Conservation (phyloP, 2,888 invertebrate genomes). For the Nymphalis urticae region DNA sequence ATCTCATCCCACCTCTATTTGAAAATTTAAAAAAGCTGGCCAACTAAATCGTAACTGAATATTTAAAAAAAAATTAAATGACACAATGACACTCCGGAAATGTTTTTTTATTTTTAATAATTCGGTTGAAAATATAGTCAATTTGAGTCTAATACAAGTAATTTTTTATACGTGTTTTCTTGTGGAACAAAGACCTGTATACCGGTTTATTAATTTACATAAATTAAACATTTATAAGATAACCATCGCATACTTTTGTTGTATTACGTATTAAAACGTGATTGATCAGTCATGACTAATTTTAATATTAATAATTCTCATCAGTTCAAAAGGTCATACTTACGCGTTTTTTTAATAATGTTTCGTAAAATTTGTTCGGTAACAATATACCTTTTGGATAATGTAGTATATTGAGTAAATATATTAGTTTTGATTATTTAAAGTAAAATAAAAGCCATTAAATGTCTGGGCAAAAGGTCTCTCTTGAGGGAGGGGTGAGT, state of each 20-base stretch:
- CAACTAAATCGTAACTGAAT: too few species aligned
- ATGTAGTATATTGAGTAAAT: not conserved
- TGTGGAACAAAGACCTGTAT: constrained; percentile 19
- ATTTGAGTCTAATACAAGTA: not conserved
- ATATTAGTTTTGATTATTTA: not conserved
- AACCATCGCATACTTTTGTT: constrained; percentile 19
- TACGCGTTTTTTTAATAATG: not conserved
- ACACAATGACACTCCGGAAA: too few species aligned
- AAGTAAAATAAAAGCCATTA: not conserved
- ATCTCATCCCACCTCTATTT: not conserved
- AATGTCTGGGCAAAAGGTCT: too few species aligned
- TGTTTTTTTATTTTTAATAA: too few species aligned
- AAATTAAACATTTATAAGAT: constrained; percentile 27
- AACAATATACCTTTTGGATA: not conserved
- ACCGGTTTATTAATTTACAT: constrained; percentile 19
- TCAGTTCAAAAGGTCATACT: constrained; percentile 7
- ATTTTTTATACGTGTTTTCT: not conserved
- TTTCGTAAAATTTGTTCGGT: constrained; percentile 19
- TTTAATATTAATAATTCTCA: constrained; percentile 10
- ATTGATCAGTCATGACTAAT: constrained; percentile 14
- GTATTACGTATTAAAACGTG: constrained; percentile 10
- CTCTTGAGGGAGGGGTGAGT: too few species aligned
- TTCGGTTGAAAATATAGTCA: too few species aligned
- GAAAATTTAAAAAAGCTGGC: not conserved
- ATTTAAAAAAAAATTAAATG: too few species aligned